These are phyloP conservation scores for Scylla paramamosain DNA, from an alignment of 1,140 invertebrate species.

Conservation along the genomic window DNA sequence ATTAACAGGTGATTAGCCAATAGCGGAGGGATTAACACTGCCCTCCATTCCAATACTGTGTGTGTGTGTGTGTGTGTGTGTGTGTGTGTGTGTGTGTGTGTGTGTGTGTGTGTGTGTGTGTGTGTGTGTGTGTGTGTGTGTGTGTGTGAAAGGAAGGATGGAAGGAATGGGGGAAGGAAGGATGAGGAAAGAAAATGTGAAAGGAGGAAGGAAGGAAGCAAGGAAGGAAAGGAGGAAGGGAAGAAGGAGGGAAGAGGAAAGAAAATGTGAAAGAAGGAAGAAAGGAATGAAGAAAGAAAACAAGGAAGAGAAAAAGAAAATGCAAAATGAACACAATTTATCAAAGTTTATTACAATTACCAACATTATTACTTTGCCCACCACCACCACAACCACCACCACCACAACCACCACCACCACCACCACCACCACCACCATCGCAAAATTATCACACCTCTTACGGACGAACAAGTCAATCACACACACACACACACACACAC, in stretches of 20 bases:
- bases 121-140: not conserved
- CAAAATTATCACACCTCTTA: too few species aligned
- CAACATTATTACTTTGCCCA: too few species aligned
- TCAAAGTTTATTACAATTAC: too few species aligned
- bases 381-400: too few species aligned
- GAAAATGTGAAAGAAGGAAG: not conserved
- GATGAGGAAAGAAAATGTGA: too few species aligned
- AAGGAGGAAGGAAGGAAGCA: not conserved
- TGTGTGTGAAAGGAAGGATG: not conserved
- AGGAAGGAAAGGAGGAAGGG: not conserved
- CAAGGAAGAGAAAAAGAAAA: too few species aligned
- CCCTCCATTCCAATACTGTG: not conserved
- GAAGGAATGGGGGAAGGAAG: not conserved
- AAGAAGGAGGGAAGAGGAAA: too few species aligned
- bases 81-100: constrained; percentile 11
- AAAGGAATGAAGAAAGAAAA: too few species aligned
- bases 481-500: constrained; percentile 39
- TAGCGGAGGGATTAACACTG: not conserved
- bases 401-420: too few species aligned
- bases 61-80: constrained; percentile 45
- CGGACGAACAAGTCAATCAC: too few species aligned
- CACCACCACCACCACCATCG: too few species aligned
- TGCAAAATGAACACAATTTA: too few species aligned
- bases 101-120: not conserved
- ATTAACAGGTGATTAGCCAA: not conserved